These are phyloP conservation scores for Drosophila merina DNA, from an alignment of 2,888 invertebrate genomes.

Conservation along the genomic window DNA sequence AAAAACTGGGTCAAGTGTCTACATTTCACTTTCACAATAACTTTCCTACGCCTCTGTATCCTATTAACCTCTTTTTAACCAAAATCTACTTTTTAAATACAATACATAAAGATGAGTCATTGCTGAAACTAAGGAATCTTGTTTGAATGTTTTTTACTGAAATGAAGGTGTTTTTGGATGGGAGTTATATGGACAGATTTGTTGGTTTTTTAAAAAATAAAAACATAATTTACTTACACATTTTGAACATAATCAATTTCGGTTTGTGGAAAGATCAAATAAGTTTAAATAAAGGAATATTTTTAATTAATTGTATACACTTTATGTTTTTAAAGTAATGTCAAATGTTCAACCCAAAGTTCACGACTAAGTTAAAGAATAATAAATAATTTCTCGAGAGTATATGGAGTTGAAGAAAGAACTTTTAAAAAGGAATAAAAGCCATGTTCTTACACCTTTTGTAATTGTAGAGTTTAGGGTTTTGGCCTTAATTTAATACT, in stretches of 20 bases:
- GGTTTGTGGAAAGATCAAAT: constrained; percentile 53
- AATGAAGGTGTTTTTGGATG: constrained; percentile 2
- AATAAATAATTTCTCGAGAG: neutral
- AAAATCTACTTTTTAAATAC: neutral
- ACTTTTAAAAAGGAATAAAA: too few species aligned
- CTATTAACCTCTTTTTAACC: neutral
- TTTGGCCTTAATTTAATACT: neutral
- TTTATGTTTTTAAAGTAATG: neutral
- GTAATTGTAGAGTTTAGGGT: too few species aligned
- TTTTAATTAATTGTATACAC: constrained; percentile 36
- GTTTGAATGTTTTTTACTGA: too few species aligned
- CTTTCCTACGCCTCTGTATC: neutral
- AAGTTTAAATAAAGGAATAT: constrained; percentile 63
- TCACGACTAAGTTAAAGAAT: neutral
- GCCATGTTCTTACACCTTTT: too few species aligned
- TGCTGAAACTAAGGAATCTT: neutral
- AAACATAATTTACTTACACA: constrained; percentile 78
- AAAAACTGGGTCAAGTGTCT: neutral
- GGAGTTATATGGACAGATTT: constrained; percentile 22
- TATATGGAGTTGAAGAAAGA: neutral
- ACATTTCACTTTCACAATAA: neutral
- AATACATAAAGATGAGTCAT: neutral
- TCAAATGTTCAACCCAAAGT: neutral
- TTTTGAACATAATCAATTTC: constrained; percentile 64
- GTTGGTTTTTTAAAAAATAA: constrained; percentile 8